Percentiles rank a stretch among this genome's conserved stretches.
These are phyloP conservation scores for Loriculus beryllinus DNA, from an alignment of 2,797 vertebrate genomes.

Conservation along the genomic window DNA sequence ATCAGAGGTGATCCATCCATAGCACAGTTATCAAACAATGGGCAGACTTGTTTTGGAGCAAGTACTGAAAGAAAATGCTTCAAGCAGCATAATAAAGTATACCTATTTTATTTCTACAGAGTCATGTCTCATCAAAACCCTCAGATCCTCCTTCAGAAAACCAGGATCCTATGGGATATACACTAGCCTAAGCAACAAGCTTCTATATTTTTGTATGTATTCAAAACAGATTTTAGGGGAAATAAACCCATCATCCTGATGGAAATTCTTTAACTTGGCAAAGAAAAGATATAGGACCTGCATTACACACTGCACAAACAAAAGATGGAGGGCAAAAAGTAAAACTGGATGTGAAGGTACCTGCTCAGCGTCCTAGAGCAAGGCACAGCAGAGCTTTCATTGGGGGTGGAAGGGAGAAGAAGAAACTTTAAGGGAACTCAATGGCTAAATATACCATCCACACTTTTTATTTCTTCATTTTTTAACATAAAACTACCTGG, in stretches of 20 bases:
- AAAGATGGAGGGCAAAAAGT: neutral
- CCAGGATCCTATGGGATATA: neutral
- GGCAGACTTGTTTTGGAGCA: neutral
- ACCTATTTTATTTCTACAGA: neutral
- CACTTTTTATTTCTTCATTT: neutral
- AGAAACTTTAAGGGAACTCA: neutral
- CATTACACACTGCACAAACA: neutral
- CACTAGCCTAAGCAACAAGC: neutral
- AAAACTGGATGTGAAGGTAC: accelerated
- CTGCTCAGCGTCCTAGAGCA: neutral
- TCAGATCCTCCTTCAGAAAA: neutral
- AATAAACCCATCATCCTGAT: neutral
- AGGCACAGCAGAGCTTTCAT: neutral
- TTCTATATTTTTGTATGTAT: neutral
- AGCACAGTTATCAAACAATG: neutral
- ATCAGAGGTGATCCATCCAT: neutral
- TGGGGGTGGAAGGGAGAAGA: neutral
- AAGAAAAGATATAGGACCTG: neutral
- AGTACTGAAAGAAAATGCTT: neutral
- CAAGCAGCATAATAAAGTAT: neutral
- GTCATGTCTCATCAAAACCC: neutral
- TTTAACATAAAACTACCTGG: neutral
- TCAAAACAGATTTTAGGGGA: neutral
- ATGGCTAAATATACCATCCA: neutral
- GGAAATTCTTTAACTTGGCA: neutral